phyloP scores from a whole-genome alignment of 2,797 vertebrate genomes.

The Molossus molossus region DNA sequence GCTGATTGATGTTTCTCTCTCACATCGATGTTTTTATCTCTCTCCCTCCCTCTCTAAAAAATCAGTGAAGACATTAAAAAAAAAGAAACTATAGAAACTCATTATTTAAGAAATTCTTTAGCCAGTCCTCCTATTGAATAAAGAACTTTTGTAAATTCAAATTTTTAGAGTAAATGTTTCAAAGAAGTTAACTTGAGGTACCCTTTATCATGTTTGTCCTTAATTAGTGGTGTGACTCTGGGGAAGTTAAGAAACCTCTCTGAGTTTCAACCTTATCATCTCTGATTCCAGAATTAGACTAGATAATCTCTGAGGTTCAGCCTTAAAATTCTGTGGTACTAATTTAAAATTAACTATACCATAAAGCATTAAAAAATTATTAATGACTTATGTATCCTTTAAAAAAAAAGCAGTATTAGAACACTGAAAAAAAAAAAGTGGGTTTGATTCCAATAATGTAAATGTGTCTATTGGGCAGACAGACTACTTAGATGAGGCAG shows the following conservation, averaged over 20 bases:
- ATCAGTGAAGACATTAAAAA: too few relatives aligned
- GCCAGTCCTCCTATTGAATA: neutral
- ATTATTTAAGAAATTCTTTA: slow-evolving; percentile 55
- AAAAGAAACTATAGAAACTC: neutral
- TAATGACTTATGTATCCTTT: neutral
- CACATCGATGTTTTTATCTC: too few relatives aligned
- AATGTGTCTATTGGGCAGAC: neutral
- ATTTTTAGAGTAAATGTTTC: slow-evolving; percentile 64
- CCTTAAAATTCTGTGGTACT: slow-evolving; percentile 64
- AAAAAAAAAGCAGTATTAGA: slow-evolving; percentile 29
- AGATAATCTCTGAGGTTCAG: slow-evolving; percentile 33
- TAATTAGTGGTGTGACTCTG: neutral
- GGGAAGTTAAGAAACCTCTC: neutral
- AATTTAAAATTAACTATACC: slow-evolving; percentile 52
- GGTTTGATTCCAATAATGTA: neutral
- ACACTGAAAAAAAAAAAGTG: neutral
- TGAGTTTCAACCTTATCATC: slow-evolving; percentile 44
- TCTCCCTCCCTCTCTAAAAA: too few relatives aligned
- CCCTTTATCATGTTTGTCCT: slow-evolving; percentile 45
- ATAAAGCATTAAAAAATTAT: slow-evolving; percentile 5
- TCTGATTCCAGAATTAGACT: slow-evolving; percentile 53
- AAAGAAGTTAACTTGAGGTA: neutral
- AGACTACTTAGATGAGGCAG: neutral
- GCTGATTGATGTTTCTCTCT: too few relatives aligned
- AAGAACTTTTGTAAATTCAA: slow-evolving; percentile 20